A percentile compares a stretch with the other conserved stretches of the same genome.
Conservation (phyloP, 2,797 vertebrate species). For the Kryptopterus vitreolus region DNA sequence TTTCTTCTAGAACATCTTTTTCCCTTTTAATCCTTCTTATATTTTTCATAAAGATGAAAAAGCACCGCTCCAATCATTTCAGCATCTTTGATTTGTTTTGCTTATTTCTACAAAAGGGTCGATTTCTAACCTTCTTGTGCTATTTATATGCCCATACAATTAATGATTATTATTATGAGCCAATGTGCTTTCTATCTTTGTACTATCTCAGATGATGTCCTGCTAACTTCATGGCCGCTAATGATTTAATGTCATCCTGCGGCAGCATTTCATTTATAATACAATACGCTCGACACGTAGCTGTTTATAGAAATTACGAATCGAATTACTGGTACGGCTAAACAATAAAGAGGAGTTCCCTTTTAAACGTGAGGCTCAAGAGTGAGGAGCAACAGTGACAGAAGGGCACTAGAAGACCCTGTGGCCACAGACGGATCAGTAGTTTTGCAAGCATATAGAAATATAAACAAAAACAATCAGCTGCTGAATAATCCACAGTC, state of each 20-base stretch:
- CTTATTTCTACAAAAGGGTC: background rate
- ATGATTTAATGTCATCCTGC: background rate
- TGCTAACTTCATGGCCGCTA: background rate
- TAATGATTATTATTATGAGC: background rate
- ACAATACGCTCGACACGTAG: background rate
- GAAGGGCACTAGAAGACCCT: background rate
- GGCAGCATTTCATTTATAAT: background rate
- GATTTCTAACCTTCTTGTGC: background rate
- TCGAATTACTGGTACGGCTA: background rate
- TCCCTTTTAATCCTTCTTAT: constrained; percentile 9
- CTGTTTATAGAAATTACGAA: too few species aligned
- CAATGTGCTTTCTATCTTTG: constrained; percentile 9
- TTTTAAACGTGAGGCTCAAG: background rate
- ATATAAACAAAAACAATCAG: constrained; percentile 1
- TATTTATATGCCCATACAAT: constrained; percentile 1
- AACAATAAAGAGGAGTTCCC: background rate
- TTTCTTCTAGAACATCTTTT: background rate
- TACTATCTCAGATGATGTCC: background rate
- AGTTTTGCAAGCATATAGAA: constrained; percentile 22
- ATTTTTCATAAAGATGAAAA: background rate
- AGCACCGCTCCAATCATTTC: background rate
- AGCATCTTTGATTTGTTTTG: constrained; percentile 13
- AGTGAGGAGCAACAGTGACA: background rate
- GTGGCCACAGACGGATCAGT: constrained; percentile 5
- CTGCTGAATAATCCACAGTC: constrained; percentile 13